Evolutionary conservation across 2,113 vertebrate species (phyloP).

Genomic region (Syngnathus scovelli): DNA sequence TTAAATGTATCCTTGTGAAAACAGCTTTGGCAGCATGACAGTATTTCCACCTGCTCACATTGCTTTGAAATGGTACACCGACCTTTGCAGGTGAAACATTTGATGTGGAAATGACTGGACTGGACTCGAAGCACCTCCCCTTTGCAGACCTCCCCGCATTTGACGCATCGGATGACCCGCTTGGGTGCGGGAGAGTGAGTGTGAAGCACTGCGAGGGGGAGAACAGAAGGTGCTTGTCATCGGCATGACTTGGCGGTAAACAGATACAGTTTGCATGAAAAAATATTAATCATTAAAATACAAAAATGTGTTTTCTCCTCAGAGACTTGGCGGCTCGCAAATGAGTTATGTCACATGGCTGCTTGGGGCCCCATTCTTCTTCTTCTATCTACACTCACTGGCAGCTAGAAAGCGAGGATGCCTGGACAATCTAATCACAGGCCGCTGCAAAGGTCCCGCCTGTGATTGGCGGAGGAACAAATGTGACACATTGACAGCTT

Average conservation of each 20-base stretch:
- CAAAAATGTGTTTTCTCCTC: neutral
- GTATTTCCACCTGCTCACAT: neutral
- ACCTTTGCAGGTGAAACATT: slow-evolving; percentile 98
- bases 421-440: slow-evolving; percentile 55
- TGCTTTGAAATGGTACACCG: slow-evolving; percentile 27
- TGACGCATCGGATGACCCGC: slow-evolving; percentile 82
- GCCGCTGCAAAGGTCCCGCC: slow-evolving; percentile 40
- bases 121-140: slow-evolving; percentile 93
- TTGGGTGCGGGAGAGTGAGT: slow-evolving; percentile 73
- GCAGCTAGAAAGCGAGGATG: slow-evolving; percentile 25
- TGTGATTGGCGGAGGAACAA: slow-evolving; percentile 51
- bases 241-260: neutral
- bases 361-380: slow-evolving; percentile 6
- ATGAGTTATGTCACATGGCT: neutral
- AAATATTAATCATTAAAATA: too few relatives aligned
- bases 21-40: neutral
- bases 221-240: neutral
- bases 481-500: slow-evolving; percentile 37
- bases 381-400: slow-evolving; percentile 11
- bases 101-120: slow-evolving; percentile 89
- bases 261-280: too few relatives aligned
- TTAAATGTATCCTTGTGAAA: too few relatives aligned
- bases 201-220: slow-evolving; percentile 69
- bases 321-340: neutral
- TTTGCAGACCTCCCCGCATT: slow-evolving; percentile 86